These are phyloP conservation scores for Chelonia mydas DNA, from an alignment of 2,797 vertebrate genomes.

Conservation along the genomic window DNA sequence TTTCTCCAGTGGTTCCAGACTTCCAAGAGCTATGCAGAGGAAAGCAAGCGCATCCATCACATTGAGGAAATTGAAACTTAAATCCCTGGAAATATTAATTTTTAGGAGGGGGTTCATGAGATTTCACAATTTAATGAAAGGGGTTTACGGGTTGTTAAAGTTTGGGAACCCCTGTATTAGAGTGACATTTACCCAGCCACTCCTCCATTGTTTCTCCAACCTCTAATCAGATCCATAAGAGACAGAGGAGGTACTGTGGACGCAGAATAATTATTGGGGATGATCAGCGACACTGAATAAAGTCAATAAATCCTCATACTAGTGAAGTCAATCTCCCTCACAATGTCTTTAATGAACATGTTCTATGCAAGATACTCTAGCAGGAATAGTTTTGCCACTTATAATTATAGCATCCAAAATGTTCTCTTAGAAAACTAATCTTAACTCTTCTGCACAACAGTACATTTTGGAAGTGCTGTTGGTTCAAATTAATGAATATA, in stretches of 20 bases:
- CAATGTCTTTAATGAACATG: background rate
- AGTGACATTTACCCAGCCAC: background rate
- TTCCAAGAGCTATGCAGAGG: too few species aligned
- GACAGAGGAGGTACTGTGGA: background rate
- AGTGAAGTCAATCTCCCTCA: background rate
- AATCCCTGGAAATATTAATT: too few species aligned
- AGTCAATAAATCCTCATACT: background rate
- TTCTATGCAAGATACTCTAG: background rate
- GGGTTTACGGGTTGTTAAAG: too few species aligned
- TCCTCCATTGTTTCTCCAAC: background rate
- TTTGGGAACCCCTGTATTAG: background rate
- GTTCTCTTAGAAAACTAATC: background rate
- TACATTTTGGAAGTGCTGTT: background rate
- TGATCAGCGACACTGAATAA: background rate
- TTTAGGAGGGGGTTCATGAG: too few species aligned
- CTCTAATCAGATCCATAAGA: background rate
- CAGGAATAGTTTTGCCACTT: background rate
- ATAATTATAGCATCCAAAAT: background rate
- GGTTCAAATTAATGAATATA: background rate
- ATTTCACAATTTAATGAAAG: too few species aligned
- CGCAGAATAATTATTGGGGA: background rate
- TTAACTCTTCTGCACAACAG: background rate
- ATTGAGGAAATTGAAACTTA: too few species aligned
- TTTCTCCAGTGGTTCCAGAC: too few species aligned
- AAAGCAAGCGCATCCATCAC: too few species aligned